Conservation (phyloP, 1,140 invertebrate species). For the Diabrotica undecimpunctata region DNA sequence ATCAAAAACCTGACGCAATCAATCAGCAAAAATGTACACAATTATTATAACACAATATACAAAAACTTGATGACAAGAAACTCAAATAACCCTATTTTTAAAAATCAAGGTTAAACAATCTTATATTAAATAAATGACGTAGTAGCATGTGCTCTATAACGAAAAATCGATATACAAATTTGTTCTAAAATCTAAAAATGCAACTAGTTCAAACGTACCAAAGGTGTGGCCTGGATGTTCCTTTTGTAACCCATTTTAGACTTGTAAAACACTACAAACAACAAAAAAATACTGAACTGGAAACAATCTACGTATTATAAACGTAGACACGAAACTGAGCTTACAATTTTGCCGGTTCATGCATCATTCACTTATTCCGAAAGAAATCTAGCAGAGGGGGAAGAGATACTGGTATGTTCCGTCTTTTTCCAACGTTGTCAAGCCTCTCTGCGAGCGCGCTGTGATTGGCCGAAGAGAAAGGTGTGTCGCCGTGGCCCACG, state of each 20-base stretch:
- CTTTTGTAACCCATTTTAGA: conserved; percentile 27
- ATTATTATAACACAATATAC: no score
- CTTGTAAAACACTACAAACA: background rate
- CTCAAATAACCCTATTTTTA: no score
- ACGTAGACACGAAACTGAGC: background rate
- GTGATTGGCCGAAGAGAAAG: background rate
- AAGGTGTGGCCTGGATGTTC: conserved; percentile 25
- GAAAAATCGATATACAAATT: no score
- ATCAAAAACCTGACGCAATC: no score
- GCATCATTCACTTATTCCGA: background rate
- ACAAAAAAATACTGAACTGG: background rate
- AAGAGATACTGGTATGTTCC: background rate
- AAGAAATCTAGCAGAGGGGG: background rate
- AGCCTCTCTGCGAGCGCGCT: background rate
- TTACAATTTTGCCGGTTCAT: background rate
- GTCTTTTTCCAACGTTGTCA: background rate
- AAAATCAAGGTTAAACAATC: no score
- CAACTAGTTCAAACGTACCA: conserved; percentile 21
- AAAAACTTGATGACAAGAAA: no score
- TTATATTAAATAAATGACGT: no score
- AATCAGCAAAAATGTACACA: no score
- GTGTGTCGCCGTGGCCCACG: background rate
- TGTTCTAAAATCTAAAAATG: no score
- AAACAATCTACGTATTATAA: background rate
- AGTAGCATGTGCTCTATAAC: no score